phyloP scores from a whole-genome alignment of 2,797 vertebrate genomes.

The Acanthurus lineatus region DNA sequence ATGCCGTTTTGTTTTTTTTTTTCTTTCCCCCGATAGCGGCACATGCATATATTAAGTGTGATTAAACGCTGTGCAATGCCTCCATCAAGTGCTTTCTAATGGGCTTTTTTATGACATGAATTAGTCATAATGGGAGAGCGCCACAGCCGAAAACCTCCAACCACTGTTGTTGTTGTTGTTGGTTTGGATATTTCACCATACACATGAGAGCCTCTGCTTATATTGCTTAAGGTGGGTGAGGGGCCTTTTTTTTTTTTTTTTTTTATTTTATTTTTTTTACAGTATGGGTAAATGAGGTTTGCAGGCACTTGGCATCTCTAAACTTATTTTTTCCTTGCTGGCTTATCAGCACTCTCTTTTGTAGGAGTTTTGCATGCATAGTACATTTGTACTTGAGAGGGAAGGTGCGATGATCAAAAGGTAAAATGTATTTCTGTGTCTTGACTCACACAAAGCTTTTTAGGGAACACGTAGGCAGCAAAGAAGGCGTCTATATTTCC shows the following conservation, averaged over 20 bases:
- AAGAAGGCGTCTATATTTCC: slow-evolving; percentile 47
- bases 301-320: slow-evolving; percentile 39
- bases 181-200: slow-evolving; percentile 75
- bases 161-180: slow-evolving; percentile 72
- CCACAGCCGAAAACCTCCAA: slow-evolving; percentile 79
- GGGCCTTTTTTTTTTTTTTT: slow-evolving; percentile 4
- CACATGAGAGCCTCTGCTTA: slow-evolving; percentile 74
- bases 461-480: slow-evolving; percentile 75
- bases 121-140: slow-evolving; percentile 86
- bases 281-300: slow-evolving; percentile 62
- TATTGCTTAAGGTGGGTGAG: slow-evolving; percentile 64
- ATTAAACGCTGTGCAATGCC: slow-evolving; percentile 85
- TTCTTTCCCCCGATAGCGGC: slow-evolving; percentile 73
- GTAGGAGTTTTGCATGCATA: background rate
- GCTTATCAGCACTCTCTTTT: slow-evolving; percentile 17
- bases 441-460: slow-evolving; percentile 76
- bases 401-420: slow-evolving; percentile 64
- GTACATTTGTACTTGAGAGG: slow-evolving; percentile 29
- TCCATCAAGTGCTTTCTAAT: slow-evolving; percentile 88
- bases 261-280: slow-evolving; percentile 47
- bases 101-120: slow-evolving; percentile 87
- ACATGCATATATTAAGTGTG: slow-evolving; percentile 87
- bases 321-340: slow-evolving; percentile 41
- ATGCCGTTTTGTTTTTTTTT: slow-evolving; percentile 50
- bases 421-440: slow-evolving; percentile 63